A percentile compares a stretch with the other conserved stretches of the same genome.
Evolutionary conservation across 2,113 vertebrate genomes (phyloP).

Genomic region (Pteronura brasiliensis): DNA sequence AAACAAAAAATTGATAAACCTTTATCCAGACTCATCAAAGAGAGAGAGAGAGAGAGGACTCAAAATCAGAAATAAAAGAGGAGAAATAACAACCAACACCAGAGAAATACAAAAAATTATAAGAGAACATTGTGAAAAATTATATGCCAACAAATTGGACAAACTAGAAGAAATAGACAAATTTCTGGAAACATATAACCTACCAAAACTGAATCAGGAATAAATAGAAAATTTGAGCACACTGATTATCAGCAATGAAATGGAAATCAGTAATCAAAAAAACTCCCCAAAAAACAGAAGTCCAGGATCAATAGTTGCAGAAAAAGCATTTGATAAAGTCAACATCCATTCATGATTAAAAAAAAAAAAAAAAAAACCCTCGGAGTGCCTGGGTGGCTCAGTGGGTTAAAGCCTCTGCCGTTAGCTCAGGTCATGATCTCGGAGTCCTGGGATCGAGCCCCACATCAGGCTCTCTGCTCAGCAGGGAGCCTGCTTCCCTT

Average conservation of each 20-base stretch:
- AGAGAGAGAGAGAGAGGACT: not conserved
- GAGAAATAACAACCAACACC: not conserved
- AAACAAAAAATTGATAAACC: not conserved
- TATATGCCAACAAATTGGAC: not conserved
- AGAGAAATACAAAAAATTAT: not conserved
- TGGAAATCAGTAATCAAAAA: not conserved
- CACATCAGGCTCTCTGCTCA: too few species aligned
- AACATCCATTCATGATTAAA: not conserved
- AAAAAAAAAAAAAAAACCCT: not conserved
- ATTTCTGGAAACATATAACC: not conserved
- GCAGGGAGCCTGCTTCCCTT: too few species aligned
- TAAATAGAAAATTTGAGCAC: not conserved
- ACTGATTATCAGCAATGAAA: not conserved
- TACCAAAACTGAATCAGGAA: not conserved
- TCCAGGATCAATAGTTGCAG: not conserved
- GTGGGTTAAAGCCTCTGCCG: too few species aligned
- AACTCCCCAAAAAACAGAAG: not conserved
- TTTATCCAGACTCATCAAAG: not conserved
- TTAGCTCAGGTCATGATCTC: too few species aligned
- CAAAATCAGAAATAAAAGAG: not conserved
- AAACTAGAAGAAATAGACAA: not conserved
- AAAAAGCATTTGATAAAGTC: not conserved
- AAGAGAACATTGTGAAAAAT: not conserved
- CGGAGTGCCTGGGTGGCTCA: too few species aligned
- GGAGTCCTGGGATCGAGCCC: too few species aligned